These are phyloP conservation scores for Carassius carassius DNA, from an alignment of 2,113 vertebrate species.

Conservation along the genomic window DNA sequence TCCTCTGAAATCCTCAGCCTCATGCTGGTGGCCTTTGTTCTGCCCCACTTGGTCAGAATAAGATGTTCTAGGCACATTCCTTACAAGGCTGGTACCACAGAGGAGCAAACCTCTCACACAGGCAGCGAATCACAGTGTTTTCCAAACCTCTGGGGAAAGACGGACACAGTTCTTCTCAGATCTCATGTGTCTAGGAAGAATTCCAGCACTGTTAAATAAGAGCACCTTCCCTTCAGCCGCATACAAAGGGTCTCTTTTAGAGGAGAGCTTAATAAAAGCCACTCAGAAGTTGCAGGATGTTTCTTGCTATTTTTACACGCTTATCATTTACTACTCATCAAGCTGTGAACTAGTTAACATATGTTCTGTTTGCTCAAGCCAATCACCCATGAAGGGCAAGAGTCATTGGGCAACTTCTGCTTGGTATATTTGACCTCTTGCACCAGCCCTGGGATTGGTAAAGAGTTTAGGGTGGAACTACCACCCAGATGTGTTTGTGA, in stretches of 20 bases:
- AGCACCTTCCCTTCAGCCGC: not conserved
- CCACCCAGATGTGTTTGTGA: constrained; percentile 28
- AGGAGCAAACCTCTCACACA: constrained; percentile 17
- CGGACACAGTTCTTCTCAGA: not conserved
- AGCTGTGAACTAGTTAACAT: not conserved
- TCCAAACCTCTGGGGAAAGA: constrained; percentile 29
- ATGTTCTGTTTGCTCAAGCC: not conserved
- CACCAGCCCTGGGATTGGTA: constrained; percentile 4
- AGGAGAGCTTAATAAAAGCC: not conserved
- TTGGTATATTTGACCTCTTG: constrained; percentile 6
- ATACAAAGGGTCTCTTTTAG: constrained; percentile 18
- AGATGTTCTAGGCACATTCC: constrained; percentile 63
- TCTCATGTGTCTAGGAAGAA: not conserved
- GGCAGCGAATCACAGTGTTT: constrained; percentile 1
- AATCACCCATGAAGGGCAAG: not conserved
- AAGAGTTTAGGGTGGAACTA: constrained; percentile 26
- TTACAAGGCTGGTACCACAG: constrained; percentile 55
- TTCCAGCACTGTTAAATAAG: constrained; percentile 10
- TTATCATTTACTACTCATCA: not conserved
- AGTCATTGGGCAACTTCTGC: not conserved
- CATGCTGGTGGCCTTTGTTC: constrained; percentile 63
- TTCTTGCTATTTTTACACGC: not conserved
- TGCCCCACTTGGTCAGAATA: constrained; percentile 52
- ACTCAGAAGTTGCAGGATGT: not conserved
- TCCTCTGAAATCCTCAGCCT: constrained; percentile 61